These are phyloP conservation scores for Caenorhabditis afra DNA, from an alignment of 2,888 invertebrate species.

Conservation along the genomic window DNA sequence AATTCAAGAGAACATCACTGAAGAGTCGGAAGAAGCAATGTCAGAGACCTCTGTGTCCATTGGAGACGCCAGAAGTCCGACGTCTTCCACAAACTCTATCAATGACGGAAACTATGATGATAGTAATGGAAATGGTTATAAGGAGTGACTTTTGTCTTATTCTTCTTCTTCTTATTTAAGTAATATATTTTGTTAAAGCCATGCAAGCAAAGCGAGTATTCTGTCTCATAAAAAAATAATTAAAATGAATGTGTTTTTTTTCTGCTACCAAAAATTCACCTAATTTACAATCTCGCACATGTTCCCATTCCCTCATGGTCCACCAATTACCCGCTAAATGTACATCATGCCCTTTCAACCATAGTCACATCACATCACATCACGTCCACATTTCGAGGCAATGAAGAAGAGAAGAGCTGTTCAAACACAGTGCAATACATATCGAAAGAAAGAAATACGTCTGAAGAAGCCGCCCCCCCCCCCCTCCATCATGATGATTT, in stretches of 20 bases:
- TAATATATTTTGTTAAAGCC: not conserved
- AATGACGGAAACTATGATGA: no score
- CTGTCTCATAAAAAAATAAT: not conserved
- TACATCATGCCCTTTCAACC: slow-evolving; percentile 33
- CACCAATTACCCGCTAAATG: slow-evolving; percentile 16
- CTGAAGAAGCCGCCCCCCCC: no score
- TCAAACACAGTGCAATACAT: slow-evolving; percentile 10
- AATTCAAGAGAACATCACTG: slow-evolving; percentile 5
- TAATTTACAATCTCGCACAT: slow-evolving; percentile 32
- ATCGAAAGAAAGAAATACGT: not conserved
- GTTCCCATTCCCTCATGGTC: slow-evolving; percentile 8
- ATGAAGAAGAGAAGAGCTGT: not conserved
- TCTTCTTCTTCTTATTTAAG: not conserved
- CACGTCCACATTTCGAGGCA: not conserved
- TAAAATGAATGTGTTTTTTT: not conserved
- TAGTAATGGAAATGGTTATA: no score
- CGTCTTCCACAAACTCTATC: slow-evolving; percentile 38
- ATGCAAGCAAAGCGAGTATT: slow-evolving; percentile 46
- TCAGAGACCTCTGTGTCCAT: slow-evolving; percentile 53
- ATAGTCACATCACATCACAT: no score
- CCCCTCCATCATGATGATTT: no score
- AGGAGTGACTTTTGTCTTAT: slow-evolving; percentile 20
- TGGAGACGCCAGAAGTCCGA: slow-evolving; percentile 38
- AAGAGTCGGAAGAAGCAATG: slow-evolving; percentile 43
- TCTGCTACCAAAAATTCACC: not conserved